Conservation (phyloP, 2,797 vertebrate genomes). For the Mastacembelus armatus region DNA sequence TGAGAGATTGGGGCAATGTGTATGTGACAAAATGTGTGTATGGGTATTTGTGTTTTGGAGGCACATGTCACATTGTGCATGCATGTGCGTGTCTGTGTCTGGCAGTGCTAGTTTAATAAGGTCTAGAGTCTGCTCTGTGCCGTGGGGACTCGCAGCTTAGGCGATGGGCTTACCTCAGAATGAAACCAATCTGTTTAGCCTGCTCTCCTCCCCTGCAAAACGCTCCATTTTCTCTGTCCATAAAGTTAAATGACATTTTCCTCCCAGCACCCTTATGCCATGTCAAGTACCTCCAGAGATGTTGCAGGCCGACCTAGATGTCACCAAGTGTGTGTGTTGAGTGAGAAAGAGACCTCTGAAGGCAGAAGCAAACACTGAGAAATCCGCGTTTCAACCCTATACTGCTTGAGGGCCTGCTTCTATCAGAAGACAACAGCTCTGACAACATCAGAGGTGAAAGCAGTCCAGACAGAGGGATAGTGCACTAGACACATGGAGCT, state of each 20-base stretch:
- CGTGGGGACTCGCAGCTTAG: conserved; percentile 77
- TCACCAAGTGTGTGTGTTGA: conserved; percentile 66
- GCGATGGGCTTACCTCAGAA: conserved; percentile 83
- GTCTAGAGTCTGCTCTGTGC: conserved; percentile 84
- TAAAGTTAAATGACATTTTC: conserved; percentile 84
- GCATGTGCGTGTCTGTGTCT: conserved; percentile 57
- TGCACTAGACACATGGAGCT: conserved; percentile 56
- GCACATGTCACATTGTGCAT: conserved; percentile 69
- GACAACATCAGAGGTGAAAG: conserved; percentile 51
- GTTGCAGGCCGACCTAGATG: conserved; percentile 67
- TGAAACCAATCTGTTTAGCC: conserved; percentile 87
- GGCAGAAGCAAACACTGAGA: conserved; percentile 72
- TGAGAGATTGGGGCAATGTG: conserved; percentile 6
- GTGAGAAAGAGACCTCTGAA: conserved; percentile 68
- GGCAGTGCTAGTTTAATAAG: conserved; percentile 83
- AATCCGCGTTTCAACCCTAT: conserved; percentile 60
- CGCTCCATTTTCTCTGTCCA: conserved; percentile 78
- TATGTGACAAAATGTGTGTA: conserved; percentile 32
- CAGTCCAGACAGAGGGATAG: conserved; percentile 48
- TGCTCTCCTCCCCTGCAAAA: conserved; percentile 80
- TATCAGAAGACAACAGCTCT: conserved; percentile 55
- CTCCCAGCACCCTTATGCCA: conserved; percentile 69
- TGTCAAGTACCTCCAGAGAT: conserved; percentile 75
- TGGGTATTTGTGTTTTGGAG: conserved; percentile 70
- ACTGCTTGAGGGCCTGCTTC: conserved; percentile 48